These are phyloP conservation scores for Erinaceus europaeus DNA, from an alignment of 2,113 vertebrate species.

Conservation along the genomic window DNA sequence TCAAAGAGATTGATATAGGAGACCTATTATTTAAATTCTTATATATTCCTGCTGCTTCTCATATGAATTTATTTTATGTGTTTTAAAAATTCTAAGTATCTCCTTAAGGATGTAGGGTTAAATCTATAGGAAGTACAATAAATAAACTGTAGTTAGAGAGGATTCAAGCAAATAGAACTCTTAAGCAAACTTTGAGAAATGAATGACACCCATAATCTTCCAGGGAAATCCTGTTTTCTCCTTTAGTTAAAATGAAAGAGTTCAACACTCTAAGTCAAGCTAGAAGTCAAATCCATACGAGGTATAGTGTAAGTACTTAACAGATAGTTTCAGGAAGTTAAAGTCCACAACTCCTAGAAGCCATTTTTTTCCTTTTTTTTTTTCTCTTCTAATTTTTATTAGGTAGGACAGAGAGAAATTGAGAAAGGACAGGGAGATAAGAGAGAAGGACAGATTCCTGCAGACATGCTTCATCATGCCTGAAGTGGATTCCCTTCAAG, in stretches of 20 bases:
- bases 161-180: conserved; percentile 26
- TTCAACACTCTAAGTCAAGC: neutral
- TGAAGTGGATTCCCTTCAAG: too few relatives aligned
- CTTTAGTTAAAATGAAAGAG: conserved; percentile 7
- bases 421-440: too few relatives aligned
- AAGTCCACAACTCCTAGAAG: too few relatives aligned
- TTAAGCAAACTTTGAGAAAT: conserved; percentile 43
- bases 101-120: neutral
- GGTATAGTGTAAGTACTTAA: neutral
- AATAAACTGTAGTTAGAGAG: conserved; percentile 45
- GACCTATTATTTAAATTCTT: neutral
- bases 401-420: too few relatives aligned
- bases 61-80: conserved; percentile 21
- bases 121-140: conserved; percentile 26
- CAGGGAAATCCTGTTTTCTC: neutral
- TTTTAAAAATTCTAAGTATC: neutral
- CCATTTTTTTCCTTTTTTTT: too few relatives aligned
- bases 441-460: too few relatives aligned
- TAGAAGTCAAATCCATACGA: neutral
- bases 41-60: neutral
- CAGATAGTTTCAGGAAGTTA: neutral
- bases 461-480: too few relatives aligned
- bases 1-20: neutral
- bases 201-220: neutral
- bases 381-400: too few relatives aligned